Conservation (phyloP, 2,888 invertebrate species). For the Eilema caniola region DNA sequence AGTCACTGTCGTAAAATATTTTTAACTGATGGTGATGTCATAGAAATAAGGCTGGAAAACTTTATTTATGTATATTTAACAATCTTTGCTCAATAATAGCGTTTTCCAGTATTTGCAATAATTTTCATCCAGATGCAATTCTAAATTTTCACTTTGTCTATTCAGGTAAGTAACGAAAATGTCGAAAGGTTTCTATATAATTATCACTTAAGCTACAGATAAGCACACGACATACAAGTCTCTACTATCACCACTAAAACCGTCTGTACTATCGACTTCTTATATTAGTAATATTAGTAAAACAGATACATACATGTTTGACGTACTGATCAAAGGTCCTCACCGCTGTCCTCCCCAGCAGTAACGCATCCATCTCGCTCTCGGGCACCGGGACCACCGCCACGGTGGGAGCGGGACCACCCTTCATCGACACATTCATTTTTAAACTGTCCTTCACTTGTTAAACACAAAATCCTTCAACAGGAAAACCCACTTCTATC, state of each 20-base stretch:
- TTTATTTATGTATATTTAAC: not conserved
- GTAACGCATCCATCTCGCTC: constrained; percentile 93
- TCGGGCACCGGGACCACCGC: constrained; percentile 89
- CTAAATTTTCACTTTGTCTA: too few relatives aligned
- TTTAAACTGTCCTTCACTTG: constrained; percentile 30
- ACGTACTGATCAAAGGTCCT: constrained; percentile 88
- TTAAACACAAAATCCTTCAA: constrained; percentile 29
- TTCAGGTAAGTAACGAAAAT: not conserved
- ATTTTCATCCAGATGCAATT: too few relatives aligned
- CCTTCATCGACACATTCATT: constrained; percentile 76
- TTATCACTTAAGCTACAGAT: too few relatives aligned
- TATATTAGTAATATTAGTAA: constrained; percentile 47
- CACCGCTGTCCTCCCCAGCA: constrained; percentile 93
- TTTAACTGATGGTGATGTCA: not conserved
- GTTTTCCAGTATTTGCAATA: too few relatives aligned
- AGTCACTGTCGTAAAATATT: too few relatives aligned
- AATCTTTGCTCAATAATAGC: not conserved
- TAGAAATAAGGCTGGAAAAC: not conserved
- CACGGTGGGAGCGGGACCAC: constrained; percentile 85
- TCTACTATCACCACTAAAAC: too few relatives aligned
- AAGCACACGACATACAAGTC: too few relatives aligned
- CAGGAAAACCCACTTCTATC: not conserved
- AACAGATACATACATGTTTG: constrained; percentile 83
- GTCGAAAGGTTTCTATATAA: not conserved
- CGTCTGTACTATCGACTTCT: constrained; percentile 11